Conservation (phyloP, 2,113 vertebrate species). For the Trematocara nigrifrons region DNA sequence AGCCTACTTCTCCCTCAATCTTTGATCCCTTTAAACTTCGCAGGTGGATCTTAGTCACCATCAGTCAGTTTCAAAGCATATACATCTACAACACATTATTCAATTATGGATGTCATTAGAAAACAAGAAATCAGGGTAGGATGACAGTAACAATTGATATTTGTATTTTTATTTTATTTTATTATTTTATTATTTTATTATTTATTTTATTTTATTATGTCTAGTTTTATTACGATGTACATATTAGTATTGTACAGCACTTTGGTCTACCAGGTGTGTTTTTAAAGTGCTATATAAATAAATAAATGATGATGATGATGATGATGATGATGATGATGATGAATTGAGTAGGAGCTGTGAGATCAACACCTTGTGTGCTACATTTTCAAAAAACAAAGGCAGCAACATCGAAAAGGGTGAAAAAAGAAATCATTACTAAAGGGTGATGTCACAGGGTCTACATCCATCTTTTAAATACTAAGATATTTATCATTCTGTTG, state of each 20-base stretch:
- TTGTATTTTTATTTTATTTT: no score
- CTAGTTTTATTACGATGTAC: no score
- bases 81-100: neutral
- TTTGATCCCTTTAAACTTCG: fast-evolving
- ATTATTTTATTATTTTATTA: no score
- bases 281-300: no score
- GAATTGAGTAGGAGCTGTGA: neutral
- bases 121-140: neutral
- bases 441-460: neutral
- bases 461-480: neutral
- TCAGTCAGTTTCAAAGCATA: neutral
- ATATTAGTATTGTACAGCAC: no score
- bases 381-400: fast-evolving
- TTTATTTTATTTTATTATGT: no score
- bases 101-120: neutral
- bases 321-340: no score
- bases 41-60: neutral
- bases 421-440: neutral
- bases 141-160: fast-evolving
- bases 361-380: neutral
- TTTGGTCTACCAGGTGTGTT: no score
- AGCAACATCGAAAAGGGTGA: neutral
- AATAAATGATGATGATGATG: no score
- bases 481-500: neutral
- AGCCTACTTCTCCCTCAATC: neutral